Evolutionary conservation across 1,140 invertebrate species (phyloP).

Genomic region (Teleopsis dalmanni): DNA sequence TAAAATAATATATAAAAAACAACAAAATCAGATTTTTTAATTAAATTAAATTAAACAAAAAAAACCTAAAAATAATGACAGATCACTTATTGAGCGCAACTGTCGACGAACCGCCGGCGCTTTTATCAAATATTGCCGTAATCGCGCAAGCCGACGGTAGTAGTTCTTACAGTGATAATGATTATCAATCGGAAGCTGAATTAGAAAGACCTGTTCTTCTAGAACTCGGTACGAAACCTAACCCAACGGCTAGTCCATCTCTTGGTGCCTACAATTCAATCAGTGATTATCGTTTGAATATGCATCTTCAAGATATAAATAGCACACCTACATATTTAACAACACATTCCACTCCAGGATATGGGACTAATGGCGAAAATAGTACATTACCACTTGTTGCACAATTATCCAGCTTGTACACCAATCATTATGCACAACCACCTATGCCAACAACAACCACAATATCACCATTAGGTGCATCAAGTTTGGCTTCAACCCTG

Average conservation of each 20-base stretch:
- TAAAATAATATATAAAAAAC: no score
- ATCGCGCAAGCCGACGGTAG: slow-evolving; percentile 2
- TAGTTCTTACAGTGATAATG: background rate
- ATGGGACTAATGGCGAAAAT: background rate
- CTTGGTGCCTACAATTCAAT: slow-evolving; percentile 6
- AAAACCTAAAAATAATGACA: slow-evolving; percentile 1
- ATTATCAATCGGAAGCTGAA: slow-evolving; percentile 20
- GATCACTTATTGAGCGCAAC: slow-evolving; percentile 1
- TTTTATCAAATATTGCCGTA: background rate
- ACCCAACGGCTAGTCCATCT: slow-evolving; percentile 10
- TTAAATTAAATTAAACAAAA: slow-evolving; percentile 1
- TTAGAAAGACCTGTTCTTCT: slow-evolving; percentile 30
- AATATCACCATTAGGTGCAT: background rate
- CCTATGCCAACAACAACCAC: slow-evolving; percentile 11
- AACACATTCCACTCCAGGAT: background rate
- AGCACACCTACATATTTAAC: slow-evolving; percentile 19
- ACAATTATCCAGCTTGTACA: background rate
- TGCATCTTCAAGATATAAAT: slow-evolving; percentile 7
- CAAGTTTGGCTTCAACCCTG: background rate
- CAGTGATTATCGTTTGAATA: slow-evolving; percentile 14
- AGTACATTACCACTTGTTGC: slow-evolving; percentile 11
- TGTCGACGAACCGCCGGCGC: background rate
- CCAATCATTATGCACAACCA: slow-evolving; percentile 2
- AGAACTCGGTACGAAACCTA: slow-evolving; percentile 20
- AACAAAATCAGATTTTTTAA: background rate